Percentiles rank a stretch among this genome's conserved stretches.
Evolutionary conservation across 2,797 vertebrate species (phyloP).

Genomic region (Enteromius mattozi): DNA sequence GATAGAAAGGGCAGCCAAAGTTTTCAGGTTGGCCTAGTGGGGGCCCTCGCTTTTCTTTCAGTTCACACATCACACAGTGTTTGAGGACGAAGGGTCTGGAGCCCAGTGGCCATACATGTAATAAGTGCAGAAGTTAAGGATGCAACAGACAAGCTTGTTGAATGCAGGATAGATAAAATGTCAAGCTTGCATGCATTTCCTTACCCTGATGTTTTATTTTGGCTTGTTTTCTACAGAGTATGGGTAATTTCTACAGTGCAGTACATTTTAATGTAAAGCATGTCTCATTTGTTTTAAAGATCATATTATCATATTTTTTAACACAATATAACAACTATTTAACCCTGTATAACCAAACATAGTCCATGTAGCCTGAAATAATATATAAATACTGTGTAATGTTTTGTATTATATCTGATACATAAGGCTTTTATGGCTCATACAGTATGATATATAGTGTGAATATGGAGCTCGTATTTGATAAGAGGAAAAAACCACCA

Average conservation of each 20-base stretch:
- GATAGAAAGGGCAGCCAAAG: constrained; percentile 53
- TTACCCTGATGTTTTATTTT: not conserved
- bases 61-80: constrained; percentile 50
- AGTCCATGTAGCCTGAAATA: not conserved
- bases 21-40: constrained; percentile 36
- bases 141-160: constrained; percentile 6
- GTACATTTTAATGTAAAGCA: not conserved
- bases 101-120: not conserved
- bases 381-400: not conserved
- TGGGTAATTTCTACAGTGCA: not conserved
- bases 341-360: not conserved
- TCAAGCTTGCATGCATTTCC: not conserved
- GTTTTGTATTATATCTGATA: too few species aligned
- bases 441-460: too few species aligned
- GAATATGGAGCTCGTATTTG: too few species aligned
- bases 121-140: not conserved
- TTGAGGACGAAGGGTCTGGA: constrained; percentile 44
- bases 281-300: not conserved
- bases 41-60: constrained; percentile 27
- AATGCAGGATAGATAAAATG: constrained; percentile 5
- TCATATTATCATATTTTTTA: not conserved
- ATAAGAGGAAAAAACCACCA: too few species aligned
- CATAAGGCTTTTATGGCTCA: too few species aligned
- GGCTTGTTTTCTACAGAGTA: not conserved
- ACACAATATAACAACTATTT: not conserved